These are phyloP conservation scores for Pyrgilauda ruficollis DNA, from an alignment of 2,113 vertebrate species.

Conservation along the genomic window DNA sequence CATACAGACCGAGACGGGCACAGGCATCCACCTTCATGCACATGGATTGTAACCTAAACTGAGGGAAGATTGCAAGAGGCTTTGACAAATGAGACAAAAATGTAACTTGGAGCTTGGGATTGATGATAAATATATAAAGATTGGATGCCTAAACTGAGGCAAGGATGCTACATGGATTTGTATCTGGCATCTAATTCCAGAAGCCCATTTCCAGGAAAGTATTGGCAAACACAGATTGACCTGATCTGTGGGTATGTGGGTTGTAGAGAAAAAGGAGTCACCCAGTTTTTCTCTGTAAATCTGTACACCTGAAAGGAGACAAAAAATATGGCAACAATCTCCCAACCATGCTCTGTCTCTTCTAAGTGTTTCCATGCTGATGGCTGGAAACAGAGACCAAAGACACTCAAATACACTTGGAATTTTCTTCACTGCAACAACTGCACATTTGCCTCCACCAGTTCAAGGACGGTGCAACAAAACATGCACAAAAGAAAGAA, in stretches of 20 bases:
- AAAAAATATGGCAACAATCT: neutral
- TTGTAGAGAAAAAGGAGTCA: neutral
- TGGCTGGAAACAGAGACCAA: neutral
- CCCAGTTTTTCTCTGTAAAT: neutral
- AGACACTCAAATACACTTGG: neutral
- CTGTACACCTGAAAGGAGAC: neutral
- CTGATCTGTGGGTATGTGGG: neutral
- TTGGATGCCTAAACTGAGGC: neutral
- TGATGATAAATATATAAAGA: neutral
- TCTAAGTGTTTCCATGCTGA: neutral
- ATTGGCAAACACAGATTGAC: neutral
- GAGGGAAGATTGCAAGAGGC: neutral
- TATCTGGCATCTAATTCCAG: neutral
- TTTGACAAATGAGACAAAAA: neutral
- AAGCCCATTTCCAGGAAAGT: neutral
- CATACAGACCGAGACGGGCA: neutral
- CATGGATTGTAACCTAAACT: accelerated
- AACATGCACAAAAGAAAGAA: neutral
- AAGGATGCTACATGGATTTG: neutral
- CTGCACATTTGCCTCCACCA: accelerated
- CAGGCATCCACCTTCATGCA: neutral
- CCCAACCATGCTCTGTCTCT: neutral
- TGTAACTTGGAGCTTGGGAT: neutral
- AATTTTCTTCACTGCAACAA: neutral
- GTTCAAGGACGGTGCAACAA: neutral